Percentiles rank a stretch among this genome's conserved stretches.
Evolutionary conservation across 2,797 vertebrate species (phyloP).

Genomic region (Pipistrellus nathusii): DNA sequence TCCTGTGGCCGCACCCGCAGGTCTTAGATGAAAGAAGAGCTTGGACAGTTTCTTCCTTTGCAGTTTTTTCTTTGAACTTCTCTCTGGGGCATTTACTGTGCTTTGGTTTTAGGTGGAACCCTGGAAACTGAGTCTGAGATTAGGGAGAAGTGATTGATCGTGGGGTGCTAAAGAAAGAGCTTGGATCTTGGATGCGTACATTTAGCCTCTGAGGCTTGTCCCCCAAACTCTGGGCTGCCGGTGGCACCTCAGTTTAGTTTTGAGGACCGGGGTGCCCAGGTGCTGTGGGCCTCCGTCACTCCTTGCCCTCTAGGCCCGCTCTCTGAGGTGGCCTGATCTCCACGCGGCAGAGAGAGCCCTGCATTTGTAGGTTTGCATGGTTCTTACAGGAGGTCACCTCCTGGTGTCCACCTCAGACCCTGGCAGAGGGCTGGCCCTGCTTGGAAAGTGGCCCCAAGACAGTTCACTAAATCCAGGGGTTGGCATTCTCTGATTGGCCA

Average conservation of each 20-base stretch:
- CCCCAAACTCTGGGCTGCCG: not conserved
- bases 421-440: not conserved
- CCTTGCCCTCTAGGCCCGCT: not conserved
- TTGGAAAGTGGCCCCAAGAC: not conserved
- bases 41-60: not conserved
- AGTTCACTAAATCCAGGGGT: not conserved
- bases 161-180: not conserved
- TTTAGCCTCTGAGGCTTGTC: not conserved
- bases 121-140: not conserved
- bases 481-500: not conserved
- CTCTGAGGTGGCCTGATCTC: not conserved
- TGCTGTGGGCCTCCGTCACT: not conserved
- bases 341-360: accelerated
- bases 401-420: not conserved
- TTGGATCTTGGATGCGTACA: not conserved
- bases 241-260: not conserved
- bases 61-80: not conserved
- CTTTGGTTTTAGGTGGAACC: not conserved
- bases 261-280: not conserved
- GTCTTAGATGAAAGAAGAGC: not conserved
- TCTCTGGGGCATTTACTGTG: not conserved
- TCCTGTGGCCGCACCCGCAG: not conserved
- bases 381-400: not conserved
- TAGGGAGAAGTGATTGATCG: not conserved
- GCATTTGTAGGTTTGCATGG: not conserved